phyloP scores from a whole-genome alignment of 2,113 vertebrate species.

The Chamaetylas fuelleborni region DNA sequence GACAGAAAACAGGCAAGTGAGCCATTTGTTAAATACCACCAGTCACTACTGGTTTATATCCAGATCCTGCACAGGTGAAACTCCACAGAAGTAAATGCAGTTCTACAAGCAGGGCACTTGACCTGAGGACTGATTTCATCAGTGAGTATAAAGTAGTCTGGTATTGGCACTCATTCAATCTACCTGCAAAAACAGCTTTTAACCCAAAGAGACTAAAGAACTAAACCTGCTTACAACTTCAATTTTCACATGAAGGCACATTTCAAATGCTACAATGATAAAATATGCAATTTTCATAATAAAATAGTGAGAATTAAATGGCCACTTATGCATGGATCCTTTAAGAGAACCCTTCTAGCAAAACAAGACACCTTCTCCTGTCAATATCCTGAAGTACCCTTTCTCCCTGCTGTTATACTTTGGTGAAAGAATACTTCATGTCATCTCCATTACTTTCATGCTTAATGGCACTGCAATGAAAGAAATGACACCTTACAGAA shows the following conservation, averaged over 20 bases:
- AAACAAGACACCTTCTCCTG: conserved; percentile 12
- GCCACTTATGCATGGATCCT: background rate
- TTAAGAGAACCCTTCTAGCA: background rate
- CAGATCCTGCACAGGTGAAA: background rate
- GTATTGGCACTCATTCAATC: background rate
- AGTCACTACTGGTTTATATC: background rate
- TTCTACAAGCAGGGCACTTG: background rate
- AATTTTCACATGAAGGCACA: background rate
- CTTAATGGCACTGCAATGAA: conserved; percentile 48
- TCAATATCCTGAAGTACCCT: background rate
- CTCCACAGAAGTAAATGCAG: background rate
- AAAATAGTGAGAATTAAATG: background rate
- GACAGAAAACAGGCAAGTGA: background rate
- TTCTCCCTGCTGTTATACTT: background rate
- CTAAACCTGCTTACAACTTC: background rate
- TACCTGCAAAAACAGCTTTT: background rate
- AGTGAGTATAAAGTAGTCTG: background rate
- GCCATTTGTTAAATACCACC: background rate
- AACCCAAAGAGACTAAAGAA: background rate
- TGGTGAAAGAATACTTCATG: conserved; percentile 36
- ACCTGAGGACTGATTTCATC: background rate
- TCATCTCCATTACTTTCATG: conserved; percentile 61
- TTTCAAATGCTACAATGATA: background rate
- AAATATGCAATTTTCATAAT: background rate
- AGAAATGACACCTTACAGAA: conserved; percentile 66